Percentiles rank a stretch among this genome's conserved stretches.
Evolutionary conservation across 2,113 vertebrate genomes (phyloP).

Genomic region (Chaetorhynchus papuensis): DNA sequence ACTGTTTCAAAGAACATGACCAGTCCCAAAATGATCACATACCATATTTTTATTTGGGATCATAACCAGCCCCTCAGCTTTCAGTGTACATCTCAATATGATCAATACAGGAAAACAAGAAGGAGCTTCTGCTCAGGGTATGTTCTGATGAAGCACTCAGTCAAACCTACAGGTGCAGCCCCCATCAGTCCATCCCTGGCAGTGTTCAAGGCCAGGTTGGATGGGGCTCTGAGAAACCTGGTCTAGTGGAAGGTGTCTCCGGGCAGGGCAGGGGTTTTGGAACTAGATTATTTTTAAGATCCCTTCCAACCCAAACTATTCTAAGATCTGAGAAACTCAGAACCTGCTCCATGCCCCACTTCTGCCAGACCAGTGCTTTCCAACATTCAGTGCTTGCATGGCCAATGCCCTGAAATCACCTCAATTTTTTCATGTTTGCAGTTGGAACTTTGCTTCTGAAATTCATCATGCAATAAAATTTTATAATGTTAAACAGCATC

Average conservation of each 20-base stretch:
- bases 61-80: neutral
- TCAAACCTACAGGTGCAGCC: neutral
- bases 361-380: neutral
- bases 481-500: neutral
- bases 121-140: neutral
- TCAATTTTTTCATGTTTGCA: fast-evolving
- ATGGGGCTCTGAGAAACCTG: neutral
- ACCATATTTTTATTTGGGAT: neutral
- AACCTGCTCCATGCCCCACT: neutral
- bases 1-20: neutral
- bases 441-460: neutral
- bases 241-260: neutral
- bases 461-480: neutral
- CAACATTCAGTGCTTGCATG: fast-evolving
- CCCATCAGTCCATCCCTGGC: neutral
- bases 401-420: neutral
- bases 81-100: neutral
- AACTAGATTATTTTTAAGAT: neutral
- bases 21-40: neutral
- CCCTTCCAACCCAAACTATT: neutral
- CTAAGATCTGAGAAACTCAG: neutral
- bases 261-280: fast-evolving
- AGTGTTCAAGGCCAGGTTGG: neutral
- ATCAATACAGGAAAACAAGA: neutral
- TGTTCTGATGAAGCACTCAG: neutral